Conservation (phyloP, 2,797 vertebrate species). For the Artibeus lituratus region DNA sequence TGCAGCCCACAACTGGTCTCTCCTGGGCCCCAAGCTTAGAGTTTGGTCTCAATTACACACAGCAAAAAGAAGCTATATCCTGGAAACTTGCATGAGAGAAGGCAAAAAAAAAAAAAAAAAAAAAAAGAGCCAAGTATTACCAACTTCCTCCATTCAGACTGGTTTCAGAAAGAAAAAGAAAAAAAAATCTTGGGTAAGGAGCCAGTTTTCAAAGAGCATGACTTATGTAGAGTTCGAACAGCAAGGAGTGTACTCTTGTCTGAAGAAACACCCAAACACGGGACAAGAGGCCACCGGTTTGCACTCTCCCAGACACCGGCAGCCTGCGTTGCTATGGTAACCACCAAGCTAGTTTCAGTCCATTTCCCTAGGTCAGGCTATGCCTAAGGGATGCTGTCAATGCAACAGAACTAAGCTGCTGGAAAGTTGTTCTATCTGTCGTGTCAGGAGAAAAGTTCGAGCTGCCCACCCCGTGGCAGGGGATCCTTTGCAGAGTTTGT, state of each 20-base stretch:
- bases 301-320: conserved; percentile 35
- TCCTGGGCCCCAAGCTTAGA: conserved; percentile 73
- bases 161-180: conserved; percentile 49
- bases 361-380: conserved; percentile 15
- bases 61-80: conserved; percentile 76
- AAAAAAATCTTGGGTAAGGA: conserved; percentile 53
- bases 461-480: conserved; percentile 16
- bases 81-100: conserved; percentile 63
- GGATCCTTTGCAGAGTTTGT: conserved; percentile 25
- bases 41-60: conserved; percentile 85
- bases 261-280: conserved; percentile 54
- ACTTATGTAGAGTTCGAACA: conserved; percentile 67
- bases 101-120: background rate
- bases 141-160: conserved; percentile 72
- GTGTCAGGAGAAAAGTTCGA: background rate
- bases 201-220: conserved; percentile 63
- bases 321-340: conserved; percentile 73
- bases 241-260: conserved; percentile 75
- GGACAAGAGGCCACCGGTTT: conserved; percentile 51
- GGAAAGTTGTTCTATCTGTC: conserved; percentile 55
- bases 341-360: conserved; percentile 75
- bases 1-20: conserved; percentile 73
- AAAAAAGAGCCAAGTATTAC: conserved; percentile 62
- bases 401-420: conserved; percentile 36
- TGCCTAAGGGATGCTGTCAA: conserved; percentile 61